phyloP scores from a whole-genome alignment of 92 coral and sea anemone species.

The Zoanthus sansibaricus region DNA sequence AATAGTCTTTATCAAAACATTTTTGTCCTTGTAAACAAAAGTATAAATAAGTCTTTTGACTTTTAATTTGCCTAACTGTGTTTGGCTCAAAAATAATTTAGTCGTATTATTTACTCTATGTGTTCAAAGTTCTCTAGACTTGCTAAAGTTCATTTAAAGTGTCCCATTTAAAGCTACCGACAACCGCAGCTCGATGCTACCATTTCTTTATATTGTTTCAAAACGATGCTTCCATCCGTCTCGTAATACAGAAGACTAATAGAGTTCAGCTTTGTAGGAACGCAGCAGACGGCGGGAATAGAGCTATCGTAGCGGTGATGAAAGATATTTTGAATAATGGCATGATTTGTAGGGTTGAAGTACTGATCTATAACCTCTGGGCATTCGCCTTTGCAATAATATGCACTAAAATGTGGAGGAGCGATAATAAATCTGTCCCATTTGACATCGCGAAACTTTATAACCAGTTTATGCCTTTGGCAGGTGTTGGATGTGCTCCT shows the following conservation, averaged over 20 bases:
- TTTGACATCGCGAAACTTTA: conserved; percentile 85
- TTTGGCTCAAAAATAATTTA: conserved; percentile 37
- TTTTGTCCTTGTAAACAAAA: conserved; percentile 36
- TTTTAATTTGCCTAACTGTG: conserved; percentile 58
- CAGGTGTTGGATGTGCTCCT: conserved; percentile 65
- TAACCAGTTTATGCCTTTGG: conserved; percentile 80
- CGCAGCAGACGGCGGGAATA: conserved; percentile 96
- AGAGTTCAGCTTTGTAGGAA: conserved; percentile 92
- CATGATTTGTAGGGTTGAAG: conserved; percentile 88
- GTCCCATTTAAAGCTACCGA: conserved; percentile 60
- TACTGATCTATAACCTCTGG: conserved; percentile 85
- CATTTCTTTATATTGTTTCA: conserved; percentile 87
- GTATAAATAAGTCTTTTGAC: conserved; percentile 80
- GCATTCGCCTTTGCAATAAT: conserved; percentile 89
- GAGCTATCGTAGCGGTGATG: conserved; percentile 83
- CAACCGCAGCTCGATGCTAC: conserved; percentile 95
- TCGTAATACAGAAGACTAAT: conserved; percentile 87
- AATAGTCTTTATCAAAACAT: conserved; percentile 6
- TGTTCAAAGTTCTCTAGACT: conserved; percentile 13
- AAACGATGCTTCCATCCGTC: conserved; percentile 82
- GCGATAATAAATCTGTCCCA: conserved; percentile 93
- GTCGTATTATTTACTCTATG: conserved; percentile 27
- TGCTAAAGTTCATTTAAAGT: neutral
- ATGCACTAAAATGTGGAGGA: conserved; percentile 91
- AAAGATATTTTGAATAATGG: conserved; percentile 87